Evolutionary conservation across 2,113 vertebrate species (phyloP), one percentile per base, ranked within the genome.

Genomic region (Spheniscus mendiculus): DNA sequence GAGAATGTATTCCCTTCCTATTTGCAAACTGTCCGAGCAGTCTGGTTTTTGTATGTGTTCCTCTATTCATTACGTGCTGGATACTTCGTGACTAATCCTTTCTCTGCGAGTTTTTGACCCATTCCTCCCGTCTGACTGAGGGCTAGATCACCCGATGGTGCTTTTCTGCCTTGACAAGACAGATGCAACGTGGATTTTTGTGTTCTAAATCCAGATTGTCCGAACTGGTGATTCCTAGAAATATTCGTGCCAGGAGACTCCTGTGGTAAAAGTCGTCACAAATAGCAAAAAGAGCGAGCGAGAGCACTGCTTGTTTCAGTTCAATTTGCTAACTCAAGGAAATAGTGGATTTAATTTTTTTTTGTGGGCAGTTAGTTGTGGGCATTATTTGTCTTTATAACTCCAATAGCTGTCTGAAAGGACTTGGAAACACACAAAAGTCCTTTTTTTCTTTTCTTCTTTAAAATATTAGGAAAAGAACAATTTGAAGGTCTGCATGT

Each of bases 11-110:
- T 82, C 84, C 47, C 81, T 26, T 76, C 74, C 42, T 87, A 10
- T 82, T 55, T 65, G 52, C 80, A 72, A 52, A 56, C 44, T 52
- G 56, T 13, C 26, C 0, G 1, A 67, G 83, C 50, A 71, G 63
- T 2, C 72, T 59, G 71, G 1, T 13, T 50, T 87, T 27, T 8
- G 11, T 73, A 3, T 10, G 26, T 21, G 74, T 47, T 45, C 23
- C 55, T 50, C 45, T 38, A 0, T 53, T 83, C 25, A 3, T 4
- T 26, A 2, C 0, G 1, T 11, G 63, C 87, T 38, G 50, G 19
- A 34, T 34, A 38, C 49, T 86, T 83, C 0, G 16, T n/a, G 56
- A 7, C 30, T 52, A 44, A 53, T 38, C 44, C 40, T 67, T 89
- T 49, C 32, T 20, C 78, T 42, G 55, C 1, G 10, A 29, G 1